A percentile compares a stretch with the other conserved stretches of the same genome.
These are phyloP conservation scores for Pelobates cultripes DNA, from an alignment of 2,797 vertebrate species.

Conservation along the genomic window DNA sequence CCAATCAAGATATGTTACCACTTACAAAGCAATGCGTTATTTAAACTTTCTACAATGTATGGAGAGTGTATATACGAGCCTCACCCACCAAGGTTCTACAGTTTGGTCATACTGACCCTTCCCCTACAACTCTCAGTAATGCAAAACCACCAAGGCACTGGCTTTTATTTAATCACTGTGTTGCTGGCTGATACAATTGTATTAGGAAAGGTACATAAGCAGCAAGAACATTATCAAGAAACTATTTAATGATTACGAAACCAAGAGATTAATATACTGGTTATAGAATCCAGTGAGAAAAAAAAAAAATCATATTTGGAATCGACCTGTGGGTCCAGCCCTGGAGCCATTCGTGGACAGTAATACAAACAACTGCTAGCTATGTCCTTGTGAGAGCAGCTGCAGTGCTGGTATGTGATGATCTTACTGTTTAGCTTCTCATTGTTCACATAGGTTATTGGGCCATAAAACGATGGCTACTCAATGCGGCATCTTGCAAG, in stretches of 20 bases:
- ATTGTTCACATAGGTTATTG: slow-evolving; percentile 26
- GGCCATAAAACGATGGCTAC: slow-evolving; percentile 27
- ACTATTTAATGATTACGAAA: background rate
- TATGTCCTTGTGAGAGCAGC: slow-evolving; percentile 44
- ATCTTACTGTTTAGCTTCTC: slow-evolving; percentile 26
- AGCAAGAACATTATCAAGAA: too few species aligned
- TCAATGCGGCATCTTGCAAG: slow-evolving; percentile 42
- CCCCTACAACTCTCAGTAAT: too few species aligned
- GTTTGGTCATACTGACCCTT: too few species aligned
- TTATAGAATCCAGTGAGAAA: background rate
- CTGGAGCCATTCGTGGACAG: background rate
- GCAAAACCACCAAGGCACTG: too few species aligned
- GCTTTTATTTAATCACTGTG: too few species aligned
- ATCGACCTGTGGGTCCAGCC: background rate
- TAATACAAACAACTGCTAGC: background rate
- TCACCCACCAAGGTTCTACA: too few species aligned
- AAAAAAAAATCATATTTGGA: background rate
- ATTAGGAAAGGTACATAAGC: too few species aligned
- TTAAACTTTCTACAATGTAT: too few species aligned
- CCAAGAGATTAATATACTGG: background rate
- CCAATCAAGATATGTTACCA: too few species aligned
- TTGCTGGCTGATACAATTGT: too few species aligned
- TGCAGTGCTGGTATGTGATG: slow-evolving; percentile 29
- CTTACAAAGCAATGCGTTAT: too few species aligned
- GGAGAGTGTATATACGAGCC: too few species aligned